Evolutionary conservation across 2,797 vertebrate genomes (phyloP), one percentile per base, ranked within the genome.

Genomic region (Sorex maritimensis): DNA sequence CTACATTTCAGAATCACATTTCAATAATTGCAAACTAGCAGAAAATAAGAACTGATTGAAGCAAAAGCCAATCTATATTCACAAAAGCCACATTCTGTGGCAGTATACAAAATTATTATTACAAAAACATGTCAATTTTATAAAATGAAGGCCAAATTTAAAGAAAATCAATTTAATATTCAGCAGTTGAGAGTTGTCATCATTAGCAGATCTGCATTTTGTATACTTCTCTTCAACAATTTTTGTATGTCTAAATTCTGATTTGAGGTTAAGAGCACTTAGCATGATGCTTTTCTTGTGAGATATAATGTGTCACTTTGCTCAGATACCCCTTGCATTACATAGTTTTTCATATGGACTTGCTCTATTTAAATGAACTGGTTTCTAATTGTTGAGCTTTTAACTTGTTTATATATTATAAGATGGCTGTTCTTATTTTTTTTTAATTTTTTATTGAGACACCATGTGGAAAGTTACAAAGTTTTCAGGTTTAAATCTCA

Each of bases 1-100:
- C 41, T 86, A 10, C 55, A 72, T 67, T 65, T 52, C 14, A 58
- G 24, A 73, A n/a, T 81, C 74, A 81, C 28, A 34, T 65, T 92
- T 91, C 92, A 82, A 86, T 83, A 67, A 88, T 61, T 73, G 28
- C 28, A 92, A 92, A 73, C 23, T 82, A 77, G 72, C 26, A 86
- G 80, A 90, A 94, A 88, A 73, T 80, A 63, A 74, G 83, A 78
- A 68, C n/a, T 65, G 9, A 71, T n/a, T 74, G 19, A 72, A 75
- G 12, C 49, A 49, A 58, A 5, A 86, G 13, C 58, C 24, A 38
- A 1, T 74, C n/a, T 24, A 52, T 24, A 24, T 24, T 71, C 72
- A 77, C 73, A 82, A 23, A 67, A 61, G 4, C 34, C 23, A 28
- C 44, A 17, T 49, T 69, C 6, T 24, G 2, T 7, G 4, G 34